phyloP scores from a whole-genome alignment of 1,140 invertebrate genomes.

The Drosophila prosaltans region DNA sequence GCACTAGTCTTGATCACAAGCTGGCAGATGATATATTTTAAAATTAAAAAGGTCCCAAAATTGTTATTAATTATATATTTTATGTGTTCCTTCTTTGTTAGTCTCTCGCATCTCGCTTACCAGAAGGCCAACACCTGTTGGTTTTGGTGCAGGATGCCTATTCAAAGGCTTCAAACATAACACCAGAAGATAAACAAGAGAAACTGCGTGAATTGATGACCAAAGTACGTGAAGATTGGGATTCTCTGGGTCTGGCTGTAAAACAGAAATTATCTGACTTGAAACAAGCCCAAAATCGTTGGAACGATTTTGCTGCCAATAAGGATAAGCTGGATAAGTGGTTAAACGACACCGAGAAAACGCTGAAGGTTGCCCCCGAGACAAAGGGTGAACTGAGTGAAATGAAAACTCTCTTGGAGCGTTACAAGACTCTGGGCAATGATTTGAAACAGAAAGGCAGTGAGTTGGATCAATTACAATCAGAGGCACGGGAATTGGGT shows the following conservation, averaged over 20 bases:
- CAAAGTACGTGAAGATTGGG: conserved; percentile 90
- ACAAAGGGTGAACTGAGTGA: conserved; percentile 93
- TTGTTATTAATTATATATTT: neutral
- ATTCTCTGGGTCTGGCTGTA: conserved; percentile 91
- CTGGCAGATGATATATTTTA: neutral
- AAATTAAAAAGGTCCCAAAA: neutral
- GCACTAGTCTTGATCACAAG: no score
- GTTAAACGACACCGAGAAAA: conserved; percentile 87
- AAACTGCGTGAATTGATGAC: conserved; percentile 89
- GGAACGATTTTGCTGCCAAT: conserved; percentile 91
- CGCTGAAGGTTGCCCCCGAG: conserved; percentile 86
- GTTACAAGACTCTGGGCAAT: conserved; percentile 90
- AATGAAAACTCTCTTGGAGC: conserved; percentile 94
- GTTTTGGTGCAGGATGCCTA: conserved; percentile 92
- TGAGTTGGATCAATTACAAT: conserved; percentile 88
- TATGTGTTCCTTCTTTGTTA: conserved; percentile 58
- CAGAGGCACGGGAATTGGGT: conserved; percentile 89
- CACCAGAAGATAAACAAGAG: conserved; percentile 91
- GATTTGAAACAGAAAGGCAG: conserved; percentile 89
- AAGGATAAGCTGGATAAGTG: conserved; percentile 88
- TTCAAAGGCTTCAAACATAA: conserved; percentile 92
- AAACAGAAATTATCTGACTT: conserved; percentile 90
- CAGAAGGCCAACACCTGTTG: conserved; percentile 93
- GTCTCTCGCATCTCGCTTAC: conserved; percentile 88
- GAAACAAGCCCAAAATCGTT: conserved; percentile 89